These are phyloP conservation scores for Rhorus exstirpatorius DNA, from an alignment of 2,888 invertebrate species.

Conservation along the genomic window DNA sequence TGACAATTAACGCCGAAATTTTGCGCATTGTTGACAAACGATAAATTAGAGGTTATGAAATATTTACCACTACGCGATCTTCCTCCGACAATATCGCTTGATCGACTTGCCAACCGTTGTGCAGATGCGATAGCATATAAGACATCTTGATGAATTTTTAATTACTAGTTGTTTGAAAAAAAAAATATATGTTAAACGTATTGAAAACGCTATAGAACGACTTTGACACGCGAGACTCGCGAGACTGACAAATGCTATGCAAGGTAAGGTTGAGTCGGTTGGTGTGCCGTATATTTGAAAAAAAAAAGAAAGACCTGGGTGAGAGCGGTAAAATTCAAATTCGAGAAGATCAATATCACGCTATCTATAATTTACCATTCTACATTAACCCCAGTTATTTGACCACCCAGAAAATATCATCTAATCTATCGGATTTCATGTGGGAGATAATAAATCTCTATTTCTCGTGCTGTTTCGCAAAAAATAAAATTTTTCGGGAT, in stretches of 20 bases:
- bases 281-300: not conserved
- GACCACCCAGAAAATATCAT: too few species aligned
- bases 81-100: slow-evolving; percentile 99
- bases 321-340: not conserved
- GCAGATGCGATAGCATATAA: slow-evolving; percentile 99
- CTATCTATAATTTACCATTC: too few species aligned
- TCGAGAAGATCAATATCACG: not conserved
- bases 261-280: too few species aligned
- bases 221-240: too few species aligned
- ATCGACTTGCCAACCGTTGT: slow-evolving; percentile 99
- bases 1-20: not conserved
- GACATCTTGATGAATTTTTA: slow-evolving; percentile 91
- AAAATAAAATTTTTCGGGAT: too few species aligned
- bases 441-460: too few species aligned
- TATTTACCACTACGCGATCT: slow-evolving; percentile 97
- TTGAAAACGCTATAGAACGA: not conserved
- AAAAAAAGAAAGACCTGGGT: not conserved
- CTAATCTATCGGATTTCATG: too few species aligned
- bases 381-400: too few species aligned
- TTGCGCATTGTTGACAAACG: slow-evolving; percentile 35
- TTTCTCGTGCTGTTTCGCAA: too few species aligned
- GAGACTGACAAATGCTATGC: too few species aligned
- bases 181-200: slow-evolving; percentile 7
- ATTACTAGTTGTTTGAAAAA: not conserved
- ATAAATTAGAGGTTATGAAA: slow-evolving; percentile 58